Percentiles rank a stretch among this genome's conserved stretches.
phyloP scores from a whole-genome alignment of 2,888 invertebrate genomes.

The Oeneis ivallda region DNA sequence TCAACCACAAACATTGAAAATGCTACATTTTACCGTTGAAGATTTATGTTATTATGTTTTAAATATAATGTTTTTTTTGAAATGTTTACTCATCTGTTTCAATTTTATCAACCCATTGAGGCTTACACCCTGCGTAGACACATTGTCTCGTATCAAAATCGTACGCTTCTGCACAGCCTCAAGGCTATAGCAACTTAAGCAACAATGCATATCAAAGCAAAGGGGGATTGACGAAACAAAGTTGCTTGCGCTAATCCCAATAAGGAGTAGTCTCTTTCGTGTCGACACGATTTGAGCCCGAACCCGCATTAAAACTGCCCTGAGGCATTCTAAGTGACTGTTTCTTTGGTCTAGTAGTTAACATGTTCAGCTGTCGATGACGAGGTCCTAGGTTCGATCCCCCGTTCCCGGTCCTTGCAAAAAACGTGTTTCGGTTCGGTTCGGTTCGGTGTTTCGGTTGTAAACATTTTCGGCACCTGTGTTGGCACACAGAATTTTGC shows the following conservation, averaged over 20 bases:
- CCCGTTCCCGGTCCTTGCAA: too few relatives aligned
- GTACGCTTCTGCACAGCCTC: slow-evolving; percentile 30
- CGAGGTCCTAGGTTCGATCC: too few relatives aligned
- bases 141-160: slow-evolving; percentile 22
- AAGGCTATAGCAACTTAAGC: slow-evolving; percentile 40
- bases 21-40: not conserved
- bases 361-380: too few relatives aligned
- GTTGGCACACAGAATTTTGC: too few relatives aligned
- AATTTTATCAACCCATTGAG: slow-evolving; percentile 22
- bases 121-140: slow-evolving; percentile 2
- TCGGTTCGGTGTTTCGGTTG: too few relatives aligned
- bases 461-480: too few relatives aligned
- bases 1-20: too few relatives aligned
- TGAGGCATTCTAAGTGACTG: slow-evolving; percentile 57
- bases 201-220: slow-evolving; percentile 45
- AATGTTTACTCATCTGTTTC: slow-evolving; percentile 30
- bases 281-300: slow-evolving; percentile 64
- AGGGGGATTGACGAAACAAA: slow-evolving; percentile 44
- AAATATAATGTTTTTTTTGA: not conserved
- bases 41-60: not conserved
- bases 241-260: slow-evolving; percentile 44
- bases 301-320: slow-evolving; percentile 69
- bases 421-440: too few relatives aligned
- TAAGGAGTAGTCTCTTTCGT: slow-evolving; percentile 48
- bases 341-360: not conserved